Percentiles rank a stretch among this genome's conserved stretches.
Evolutionary conservation across 2,888 invertebrate genomes (phyloP).

Genomic region (Cantharis rufa): DNA sequence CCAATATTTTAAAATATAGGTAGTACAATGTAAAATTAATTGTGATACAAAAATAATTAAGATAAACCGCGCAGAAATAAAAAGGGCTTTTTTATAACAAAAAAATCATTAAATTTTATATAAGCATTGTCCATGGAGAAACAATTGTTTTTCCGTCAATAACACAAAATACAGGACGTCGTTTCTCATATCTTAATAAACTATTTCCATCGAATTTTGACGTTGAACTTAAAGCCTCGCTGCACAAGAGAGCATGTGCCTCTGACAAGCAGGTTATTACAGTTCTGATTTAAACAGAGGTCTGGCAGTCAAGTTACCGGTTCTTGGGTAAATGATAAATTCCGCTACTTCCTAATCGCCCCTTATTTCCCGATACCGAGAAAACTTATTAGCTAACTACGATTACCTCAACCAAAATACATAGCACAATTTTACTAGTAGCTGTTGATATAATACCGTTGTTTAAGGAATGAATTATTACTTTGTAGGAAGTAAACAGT

Average conservation of each 20-base stretch:
- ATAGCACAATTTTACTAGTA: conserved; percentile 2
- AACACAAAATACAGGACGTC: conserved; percentile 18
- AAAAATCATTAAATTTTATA: neutral
- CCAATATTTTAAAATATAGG: neutral
- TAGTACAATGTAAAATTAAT: neutral
- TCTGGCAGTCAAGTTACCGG: conserved; percentile 43
- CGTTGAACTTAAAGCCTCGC: conserved; percentile 41
- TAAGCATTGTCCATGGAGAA: conserved; percentile 13
- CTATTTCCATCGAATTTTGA: conserved; percentile 37
- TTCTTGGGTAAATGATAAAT: conserved; percentile 38
- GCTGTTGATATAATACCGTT: neutral
- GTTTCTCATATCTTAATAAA: conserved; percentile 32
- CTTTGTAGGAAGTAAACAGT: neutral
- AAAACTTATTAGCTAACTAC: conserved; percentile 10
- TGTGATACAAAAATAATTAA: neutral
- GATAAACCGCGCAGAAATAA: neutral
- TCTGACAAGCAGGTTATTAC: conserved; percentile 50
- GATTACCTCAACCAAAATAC: neutral
- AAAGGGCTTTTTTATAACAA: neutral
- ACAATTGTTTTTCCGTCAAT: conserved; percentile 29
- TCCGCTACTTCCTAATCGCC: conserved; percentile 31
- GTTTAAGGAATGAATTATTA: neutral
- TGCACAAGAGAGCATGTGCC: conserved; percentile 44
- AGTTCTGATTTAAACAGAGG: conserved; percentile 48
- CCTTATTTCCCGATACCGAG: conserved; percentile 28